Percentiles rank a stretch among this genome's conserved stretches.
phyloP scores from a whole-genome alignment of 1,140 invertebrate genomes.

The Thaumetopoea pityocampa region DNA sequence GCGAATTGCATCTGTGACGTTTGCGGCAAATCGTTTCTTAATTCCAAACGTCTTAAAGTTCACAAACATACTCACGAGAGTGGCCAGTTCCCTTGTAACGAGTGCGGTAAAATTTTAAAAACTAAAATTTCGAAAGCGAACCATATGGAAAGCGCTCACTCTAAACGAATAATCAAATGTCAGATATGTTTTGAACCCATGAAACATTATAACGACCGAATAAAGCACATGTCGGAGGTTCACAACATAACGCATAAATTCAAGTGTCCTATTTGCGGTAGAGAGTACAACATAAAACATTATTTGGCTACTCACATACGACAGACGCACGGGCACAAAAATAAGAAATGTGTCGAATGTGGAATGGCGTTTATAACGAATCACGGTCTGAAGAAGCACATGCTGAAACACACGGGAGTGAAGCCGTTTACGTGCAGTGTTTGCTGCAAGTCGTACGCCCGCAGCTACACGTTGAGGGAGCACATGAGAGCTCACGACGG shows the following conservation, averaged over 20 bases:
- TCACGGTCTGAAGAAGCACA: slow-evolving; percentile 59
- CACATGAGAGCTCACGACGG: slow-evolving; percentile 47
- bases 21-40: slow-evolving; percentile 59
- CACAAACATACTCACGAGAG: slow-evolving; percentile 54
- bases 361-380: slow-evolving; percentile 63
- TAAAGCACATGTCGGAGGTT: slow-evolving; percentile 61
- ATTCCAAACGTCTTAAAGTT: slow-evolving; percentile 55
- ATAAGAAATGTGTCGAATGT: slow-evolving; percentile 57
- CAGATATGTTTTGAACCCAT: slow-evolving; percentile 62
- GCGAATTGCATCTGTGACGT: slow-evolving; percentile 64
- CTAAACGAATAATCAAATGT: slow-evolving; percentile 50
- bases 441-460: slow-evolving; percentile 48
- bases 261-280: slow-evolving; percentile 45
- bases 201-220: slow-evolving; percentile 63
- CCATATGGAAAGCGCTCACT: slow-evolving; percentile 59
- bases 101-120: slow-evolving; percentile 56
- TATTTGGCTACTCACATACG: slow-evolving; percentile 61
- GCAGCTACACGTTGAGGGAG: slow-evolving; percentile 50
- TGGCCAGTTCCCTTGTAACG: slow-evolving; percentile 42
- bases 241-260: slow-evolving; percentile 60
- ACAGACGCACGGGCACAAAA: slow-evolving; percentile 57
- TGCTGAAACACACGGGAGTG: slow-evolving; percentile 50
- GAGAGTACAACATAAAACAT: slow-evolving; percentile 61
- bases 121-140: slow-evolving; percentile 53
- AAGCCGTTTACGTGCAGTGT: slow-evolving; percentile 41